Conservation (phyloP, 2,113 vertebrate genomes). For the Crotalus viridis region DNA sequence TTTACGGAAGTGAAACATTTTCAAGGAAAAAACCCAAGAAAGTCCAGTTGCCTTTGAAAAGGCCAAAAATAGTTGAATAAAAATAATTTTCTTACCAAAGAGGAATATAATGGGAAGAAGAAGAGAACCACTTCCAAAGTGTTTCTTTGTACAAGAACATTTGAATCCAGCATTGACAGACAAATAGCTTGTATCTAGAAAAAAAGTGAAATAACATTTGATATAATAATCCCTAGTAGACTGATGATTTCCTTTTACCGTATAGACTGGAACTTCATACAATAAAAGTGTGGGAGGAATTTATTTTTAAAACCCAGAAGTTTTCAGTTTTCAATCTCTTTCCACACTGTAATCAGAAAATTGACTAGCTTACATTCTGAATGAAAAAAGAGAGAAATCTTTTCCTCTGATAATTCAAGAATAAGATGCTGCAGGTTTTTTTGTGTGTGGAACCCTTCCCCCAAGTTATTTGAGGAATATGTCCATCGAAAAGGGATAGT, state of each 20-base stretch:
- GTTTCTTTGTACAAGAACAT: constrained; percentile 93
- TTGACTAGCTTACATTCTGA: not conserved
- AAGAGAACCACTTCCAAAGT: constrained; percentile 90
- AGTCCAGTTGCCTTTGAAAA: not conserved
- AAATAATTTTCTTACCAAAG: constrained; percentile 75
- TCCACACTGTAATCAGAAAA: not conserved
- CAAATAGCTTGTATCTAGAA: constrained; percentile 84
- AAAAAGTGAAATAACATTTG: not conserved
- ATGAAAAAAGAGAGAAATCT: not conserved
- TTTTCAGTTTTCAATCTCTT: not conserved
- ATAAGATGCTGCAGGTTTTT: not conserved
- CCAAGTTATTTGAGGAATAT: not conserved
- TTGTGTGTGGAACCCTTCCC: too few relatives aligned
- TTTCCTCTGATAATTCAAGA: not conserved
- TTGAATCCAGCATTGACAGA: constrained; percentile 87
- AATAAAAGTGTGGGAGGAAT: not conserved
- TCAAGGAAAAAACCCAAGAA: not conserved
- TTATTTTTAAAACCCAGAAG: not conserved
- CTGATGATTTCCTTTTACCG: not conserved
- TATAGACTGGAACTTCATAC: not conserved
- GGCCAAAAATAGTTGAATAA: not conserved
- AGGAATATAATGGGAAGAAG: constrained; percentile 89
- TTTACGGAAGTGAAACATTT: not conserved
- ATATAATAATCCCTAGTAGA: not conserved
- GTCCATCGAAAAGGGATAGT: not conserved